Evolutionary conservation across 2,888 invertebrate species (phyloP).

Genomic region (Imbricaverruca yamaguchii): DNA sequence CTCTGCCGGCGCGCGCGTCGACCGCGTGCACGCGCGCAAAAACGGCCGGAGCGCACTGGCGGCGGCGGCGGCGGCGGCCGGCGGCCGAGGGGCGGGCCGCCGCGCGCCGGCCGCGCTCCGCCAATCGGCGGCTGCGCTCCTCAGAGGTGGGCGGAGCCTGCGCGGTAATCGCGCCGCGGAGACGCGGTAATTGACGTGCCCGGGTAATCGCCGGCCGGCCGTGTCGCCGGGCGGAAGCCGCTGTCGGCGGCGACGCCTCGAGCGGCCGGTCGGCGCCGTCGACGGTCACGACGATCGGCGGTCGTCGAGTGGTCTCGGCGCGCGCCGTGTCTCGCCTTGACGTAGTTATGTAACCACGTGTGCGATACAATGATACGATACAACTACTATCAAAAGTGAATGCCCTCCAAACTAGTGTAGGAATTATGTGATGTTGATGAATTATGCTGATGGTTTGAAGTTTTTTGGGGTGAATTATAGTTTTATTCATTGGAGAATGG

Average conservation of each 20-base stretch:
- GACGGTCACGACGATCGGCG: no score
- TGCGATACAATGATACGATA: no score
- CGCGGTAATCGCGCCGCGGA: background rate
- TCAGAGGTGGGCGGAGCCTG: background rate
- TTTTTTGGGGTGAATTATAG: no score
- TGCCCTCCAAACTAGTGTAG: no score
- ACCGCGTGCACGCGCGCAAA: background rate
- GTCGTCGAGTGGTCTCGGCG: no score
- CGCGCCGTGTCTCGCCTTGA: no score
- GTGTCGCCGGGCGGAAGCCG: no score
- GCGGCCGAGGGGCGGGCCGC: background rate
- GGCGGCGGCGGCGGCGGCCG: conserved; percentile 14
- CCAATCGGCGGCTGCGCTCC: conserved; percentile 17
- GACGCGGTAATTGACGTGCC: conserved; percentile 5
- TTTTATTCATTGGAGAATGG: no score
- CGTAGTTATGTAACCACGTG: no score
- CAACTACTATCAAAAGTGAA: no score
- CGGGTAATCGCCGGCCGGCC: background rate
- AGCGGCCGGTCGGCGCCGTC: background rate
- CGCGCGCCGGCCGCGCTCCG: background rate
- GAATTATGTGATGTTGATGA: no score
- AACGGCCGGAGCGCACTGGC: conserved; percentile 1
- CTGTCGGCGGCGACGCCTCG: background rate
- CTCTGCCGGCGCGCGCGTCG: background rate
- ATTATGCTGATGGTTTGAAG: no score